These are phyloP conservation scores for Spodoptera littoralis DNA, from an alignment of 2,888 invertebrate genomes.

Conservation along the genomic window DNA sequence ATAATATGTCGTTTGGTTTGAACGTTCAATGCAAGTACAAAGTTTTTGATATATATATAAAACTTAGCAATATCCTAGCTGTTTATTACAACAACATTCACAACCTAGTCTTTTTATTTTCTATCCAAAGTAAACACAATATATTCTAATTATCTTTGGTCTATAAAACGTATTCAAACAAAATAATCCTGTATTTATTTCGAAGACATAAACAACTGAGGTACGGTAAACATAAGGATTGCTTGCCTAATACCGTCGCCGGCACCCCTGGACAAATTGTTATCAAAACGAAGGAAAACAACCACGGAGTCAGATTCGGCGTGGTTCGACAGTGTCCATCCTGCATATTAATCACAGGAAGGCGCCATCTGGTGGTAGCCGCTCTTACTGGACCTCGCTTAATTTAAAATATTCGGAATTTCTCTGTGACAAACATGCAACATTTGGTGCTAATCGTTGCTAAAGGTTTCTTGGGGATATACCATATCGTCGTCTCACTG, in stretches of 20 bases:
- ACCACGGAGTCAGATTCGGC: conserved; percentile 61
- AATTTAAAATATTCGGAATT: conserved; percentile 85
- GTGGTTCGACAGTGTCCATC: conserved; percentile 71
- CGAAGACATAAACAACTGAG: not conserved
- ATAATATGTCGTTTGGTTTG: too few relatives aligned
- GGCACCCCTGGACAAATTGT: conserved; percentile 39
- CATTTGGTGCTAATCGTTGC: conserved; percentile 79
- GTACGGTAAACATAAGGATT: not conserved
- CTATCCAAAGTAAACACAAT: too few relatives aligned
- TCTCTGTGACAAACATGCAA: conserved; percentile 67
- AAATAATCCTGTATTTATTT: too few relatives aligned
- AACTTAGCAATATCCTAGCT: too few relatives aligned
- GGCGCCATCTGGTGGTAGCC: conserved; percentile 71
- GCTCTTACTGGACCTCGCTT: conserved; percentile 65
- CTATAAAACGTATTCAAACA: too few relatives aligned
- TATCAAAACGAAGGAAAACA: conserved; percentile 66
- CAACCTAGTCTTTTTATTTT: too few relatives aligned
- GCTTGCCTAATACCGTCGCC: conserved; percentile 17
- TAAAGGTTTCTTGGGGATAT: conserved; percentile 58
- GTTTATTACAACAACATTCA: too few relatives aligned
- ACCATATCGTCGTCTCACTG: conserved; percentile 29
- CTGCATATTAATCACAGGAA: conserved; percentile 84
- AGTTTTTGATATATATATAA: not conserved
- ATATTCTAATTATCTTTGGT: too few relatives aligned
- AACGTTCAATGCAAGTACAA: too few relatives aligned